Conservation (phyloP, 2,888 invertebrate species). For the Philonicus albiceps region DNA sequence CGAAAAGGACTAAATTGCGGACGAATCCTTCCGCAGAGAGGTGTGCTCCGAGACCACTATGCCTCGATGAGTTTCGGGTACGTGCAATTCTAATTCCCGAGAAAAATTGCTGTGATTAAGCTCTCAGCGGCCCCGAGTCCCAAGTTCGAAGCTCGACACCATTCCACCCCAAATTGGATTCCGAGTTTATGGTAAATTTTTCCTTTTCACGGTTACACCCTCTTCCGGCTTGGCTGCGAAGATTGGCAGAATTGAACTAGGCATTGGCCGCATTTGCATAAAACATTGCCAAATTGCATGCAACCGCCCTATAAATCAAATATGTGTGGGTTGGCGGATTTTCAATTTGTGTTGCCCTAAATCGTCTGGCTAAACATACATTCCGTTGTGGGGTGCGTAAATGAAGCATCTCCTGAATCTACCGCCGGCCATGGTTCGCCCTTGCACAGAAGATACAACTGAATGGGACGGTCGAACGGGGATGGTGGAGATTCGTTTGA, state of each 20-base stretch:
- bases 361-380: constrained; percentile 38
- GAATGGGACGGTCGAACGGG: too few relatives aligned
- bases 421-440: background rate
- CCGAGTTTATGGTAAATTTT: constrained; percentile 4
- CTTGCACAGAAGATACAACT: background rate
- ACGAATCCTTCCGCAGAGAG: background rate
- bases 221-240: constrained; percentile 1
- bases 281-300: constrained; percentile 41
- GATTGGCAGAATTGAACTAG: constrained; percentile 39
- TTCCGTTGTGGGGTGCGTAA: constrained; percentile 28
- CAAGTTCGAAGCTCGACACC: background rate
- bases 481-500: background rate
- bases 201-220: constrained; percentile 29
- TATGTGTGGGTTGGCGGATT: constrained; percentile 34
- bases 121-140: background rate
- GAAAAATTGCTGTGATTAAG: constrained; percentile 33
- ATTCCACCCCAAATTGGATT: background rate
- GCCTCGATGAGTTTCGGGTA: background rate
- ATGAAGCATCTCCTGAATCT: constrained; percentile 20
- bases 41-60: background rate
- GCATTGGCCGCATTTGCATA: constrained; percentile 41
- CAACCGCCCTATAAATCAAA: constrained; percentile 39
- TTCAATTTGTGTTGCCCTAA: constrained; percentile 36
- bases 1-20: background rate
- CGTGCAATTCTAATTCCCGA: constrained; percentile 1